phyloP scores from a whole-genome alignment of 2,797 vertebrate genomes.

The Cryptoprocta ferox region DNA sequence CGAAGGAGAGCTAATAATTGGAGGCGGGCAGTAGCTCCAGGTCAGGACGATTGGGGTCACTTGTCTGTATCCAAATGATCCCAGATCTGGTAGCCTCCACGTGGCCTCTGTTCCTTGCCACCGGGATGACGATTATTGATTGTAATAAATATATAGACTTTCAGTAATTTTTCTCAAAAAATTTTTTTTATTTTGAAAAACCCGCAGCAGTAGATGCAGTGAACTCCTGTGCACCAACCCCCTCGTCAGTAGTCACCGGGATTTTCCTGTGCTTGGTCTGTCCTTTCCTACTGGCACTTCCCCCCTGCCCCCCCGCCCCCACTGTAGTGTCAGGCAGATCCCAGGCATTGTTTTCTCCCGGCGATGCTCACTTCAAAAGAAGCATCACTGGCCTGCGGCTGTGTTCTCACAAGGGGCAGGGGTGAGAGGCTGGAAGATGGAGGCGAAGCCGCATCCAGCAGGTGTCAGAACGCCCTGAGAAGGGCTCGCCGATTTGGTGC shows the following conservation, averaged over 20 bases:
- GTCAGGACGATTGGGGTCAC: not conserved
- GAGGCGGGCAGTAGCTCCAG: not conserved
- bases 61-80: not conserved
- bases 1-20: not conserved
- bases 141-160: not conserved
- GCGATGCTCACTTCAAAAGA: not conserved
- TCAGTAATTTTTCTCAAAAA: not conserved
- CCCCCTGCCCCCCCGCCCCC: no score
- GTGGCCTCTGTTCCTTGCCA: not conserved
- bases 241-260: rapidly evolving
- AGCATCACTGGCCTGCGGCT: not conserved
- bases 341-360: not conserved
- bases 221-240: not conserved
- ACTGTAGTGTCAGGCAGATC: not conserved
- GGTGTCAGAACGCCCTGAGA: no score
- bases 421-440: not conserved
- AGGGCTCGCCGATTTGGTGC: not conserved
- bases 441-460: not conserved
- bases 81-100: not conserved
- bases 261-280: not conserved
- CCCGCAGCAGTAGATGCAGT: rapidly evolving
- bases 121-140: not conserved
- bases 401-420: not conserved
- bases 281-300: not conserved
- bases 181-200: not conserved